phyloP scores from a whole-genome alignment of 64 coral and sea anemone genomes.

The Pachyseris speciosa region DNA sequence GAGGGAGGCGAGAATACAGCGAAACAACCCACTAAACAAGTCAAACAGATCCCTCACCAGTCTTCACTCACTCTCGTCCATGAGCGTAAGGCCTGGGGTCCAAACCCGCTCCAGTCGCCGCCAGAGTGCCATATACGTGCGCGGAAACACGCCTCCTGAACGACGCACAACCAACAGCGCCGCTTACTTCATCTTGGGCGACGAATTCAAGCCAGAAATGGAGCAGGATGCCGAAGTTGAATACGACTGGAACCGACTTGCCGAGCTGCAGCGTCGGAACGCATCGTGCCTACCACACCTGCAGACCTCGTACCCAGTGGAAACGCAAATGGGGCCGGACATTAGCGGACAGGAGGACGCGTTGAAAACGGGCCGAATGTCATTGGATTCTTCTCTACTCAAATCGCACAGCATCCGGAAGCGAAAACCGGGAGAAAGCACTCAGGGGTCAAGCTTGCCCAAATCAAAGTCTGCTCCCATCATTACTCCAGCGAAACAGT shows the following conservation, averaged over 20 bases:
- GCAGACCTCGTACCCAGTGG: conserved; percentile 68
- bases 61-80: conserved; percentile 45
- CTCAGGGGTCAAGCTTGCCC: background rate
- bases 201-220: conserved; percentile 51
- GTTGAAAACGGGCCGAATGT: conserved; percentile 35
- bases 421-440: conserved; percentile 17
- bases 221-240: conserved; percentile 49
- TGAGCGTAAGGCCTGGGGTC: conserved; percentile 26
- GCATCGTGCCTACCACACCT: conserved; percentile 59
- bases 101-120: conserved; percentile 60
- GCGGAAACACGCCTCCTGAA: conserved; percentile 42
- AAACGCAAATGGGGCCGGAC: conserved; percentile 60
- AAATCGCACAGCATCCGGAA: conserved; percentile 1
- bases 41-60: conserved; percentile 21
- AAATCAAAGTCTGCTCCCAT: conserved; percentile 58
- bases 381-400: conserved; percentile 21
- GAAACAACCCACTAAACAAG: background rate
- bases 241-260: conserved; percentile 65
- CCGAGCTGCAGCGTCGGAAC: conserved; percentile 67
- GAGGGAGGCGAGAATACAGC: background rate
- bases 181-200: conserved; percentile 58
- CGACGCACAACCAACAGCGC: conserved; percentile 57
- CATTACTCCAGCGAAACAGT: conserved; percentile 25
- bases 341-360: conserved; percentile 6
- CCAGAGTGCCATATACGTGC: conserved; percentile 70